Evolutionary conservation across 2,797 vertebrate species (phyloP), one percentile per base, ranked within the genome.

Genomic region (Esox lucius): DNA sequence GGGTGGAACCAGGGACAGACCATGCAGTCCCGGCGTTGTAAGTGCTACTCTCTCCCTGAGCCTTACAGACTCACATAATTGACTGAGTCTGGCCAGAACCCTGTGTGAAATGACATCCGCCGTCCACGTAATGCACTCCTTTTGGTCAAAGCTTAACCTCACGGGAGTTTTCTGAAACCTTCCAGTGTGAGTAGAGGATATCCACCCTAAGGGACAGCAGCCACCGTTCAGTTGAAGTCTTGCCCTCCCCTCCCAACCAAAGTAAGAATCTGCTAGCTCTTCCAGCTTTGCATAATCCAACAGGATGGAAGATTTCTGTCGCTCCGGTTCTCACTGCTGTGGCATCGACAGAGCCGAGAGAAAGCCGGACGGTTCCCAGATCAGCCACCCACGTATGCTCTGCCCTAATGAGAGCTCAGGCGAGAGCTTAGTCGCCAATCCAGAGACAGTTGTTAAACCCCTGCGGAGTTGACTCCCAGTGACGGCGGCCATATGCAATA

Each of bases 401-500:
- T 24, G 59, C 59, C 26, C 11, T 16, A 26, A 13, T 26, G 9
- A 64, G 61, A 26, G 61, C 61, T 5, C 61, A 26, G 61, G 8
- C 61, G 26, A 13, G n/a, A 26, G 26, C 35, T 64, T 28, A 26
- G 61, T 28, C 24, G 24, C 26, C 15, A 26, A 64, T 64, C 61
- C 61, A 64, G 61, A 65, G 12, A 69, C 71, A 69, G 35, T 71
- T 73, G 73, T 68, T 71, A 62, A 64, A 64, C 24, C 59, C 53
- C 53, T 56, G 19, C 9, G 19, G 19, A 56, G 42, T 68, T 59
- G 68, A 68, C 68, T 74, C 46, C 33, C 33, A 70, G 49, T 70
- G 64, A 75, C 59, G 19, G 17, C 0, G 19, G 49, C 49, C 19
- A n/a, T 56, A 56, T n/a, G 19, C n/a, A 56, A 56, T 56, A n/a